Conservation (phyloP, 2,888 invertebrate species). For the Alsophila aescularia region DNA sequence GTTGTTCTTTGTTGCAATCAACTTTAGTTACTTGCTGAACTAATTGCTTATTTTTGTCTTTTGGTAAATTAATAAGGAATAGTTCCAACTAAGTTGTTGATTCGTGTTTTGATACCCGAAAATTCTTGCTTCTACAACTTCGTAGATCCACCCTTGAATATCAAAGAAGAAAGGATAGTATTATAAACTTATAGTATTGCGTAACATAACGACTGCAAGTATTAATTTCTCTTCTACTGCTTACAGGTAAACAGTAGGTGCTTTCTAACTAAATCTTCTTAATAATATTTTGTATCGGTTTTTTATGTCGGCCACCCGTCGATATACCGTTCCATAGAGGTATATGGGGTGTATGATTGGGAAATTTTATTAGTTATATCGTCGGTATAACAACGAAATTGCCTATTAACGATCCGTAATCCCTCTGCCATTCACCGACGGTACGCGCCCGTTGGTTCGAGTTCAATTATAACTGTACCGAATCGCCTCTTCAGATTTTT, state of each 20-base stretch:
- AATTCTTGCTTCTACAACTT: not conserved
- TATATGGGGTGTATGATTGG: conserved; percentile 40
- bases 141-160: conserved; percentile 7
- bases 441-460: not conserved
- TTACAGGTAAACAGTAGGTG: conserved; percentile 14
- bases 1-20: no score
- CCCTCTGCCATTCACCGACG: conserved; percentile 17
- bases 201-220: conserved; percentile 3
- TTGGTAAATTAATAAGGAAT: no score
- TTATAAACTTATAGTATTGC: conserved; percentile 1
- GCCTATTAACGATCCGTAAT: conserved; percentile 34
- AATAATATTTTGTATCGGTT: conserved; percentile 14
- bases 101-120: not conserved
- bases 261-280: conserved; percentile 6
- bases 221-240: conserved; percentile 10
- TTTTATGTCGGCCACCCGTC: conserved; percentile 22
- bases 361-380: conserved; percentile 35
- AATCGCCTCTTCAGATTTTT: conserved; percentile 8
- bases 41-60: no score
- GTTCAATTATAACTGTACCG: conserved; percentile 3
- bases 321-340: conserved; percentile 23
- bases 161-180: conserved; percentile 1
- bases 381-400: conserved; percentile 31
- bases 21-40: no score
- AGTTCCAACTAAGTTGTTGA: no score